Evolutionary conservation across 1,140 invertebrate genomes (phyloP), one percentile per base, ranked within the genome.

Genomic region (Heliconius hermathena): DNA sequence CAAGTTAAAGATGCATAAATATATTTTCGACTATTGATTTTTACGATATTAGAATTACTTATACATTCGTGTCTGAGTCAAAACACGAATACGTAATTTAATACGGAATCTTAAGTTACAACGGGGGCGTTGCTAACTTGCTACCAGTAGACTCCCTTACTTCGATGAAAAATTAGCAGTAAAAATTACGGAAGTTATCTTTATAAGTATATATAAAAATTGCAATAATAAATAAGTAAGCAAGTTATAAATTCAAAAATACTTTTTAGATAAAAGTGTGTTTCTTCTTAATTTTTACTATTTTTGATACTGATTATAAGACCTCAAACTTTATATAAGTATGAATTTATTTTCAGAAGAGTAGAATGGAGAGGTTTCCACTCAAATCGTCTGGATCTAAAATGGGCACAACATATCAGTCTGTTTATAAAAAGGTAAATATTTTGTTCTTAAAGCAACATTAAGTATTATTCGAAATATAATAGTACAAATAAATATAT

Each of bases 391-490:
- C 91, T 49, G 82, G 84, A 79, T 83, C 87, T 54, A 94, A 93
- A 85, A 90, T 91, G 88, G 84, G 82, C 52, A 83, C 89, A 3
- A 93, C 93, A 38, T 94, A 94, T 81, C 93, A 93, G 83, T 94
- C 93, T 9, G 90, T 93, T 20, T 91, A 90, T 75, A 94, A 94
- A 85, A 93, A 93, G 90, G 91, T 93, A 89, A 77, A 71, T 36
- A 57, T 54, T 11, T 41, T 38, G 6, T 9, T 72, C 26, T 22
- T 60, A 60, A n/a, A 22, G 16, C 60, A 66, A 11, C 13, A 52
- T 52, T 20, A 52, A 52, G 13, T 16, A 46, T 46, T 46, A 46
- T 16, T 46, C 1, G 13, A 46, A 46, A 46, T 46, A 46, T 16
- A 46, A 46, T 16, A 46, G 41, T 46, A 46, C 0, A 46, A 16